Evolutionary conservation across 64 coral and sea anemone genomes (phyloP).

Genomic region (Hydrozoanthus tunicans): DNA sequence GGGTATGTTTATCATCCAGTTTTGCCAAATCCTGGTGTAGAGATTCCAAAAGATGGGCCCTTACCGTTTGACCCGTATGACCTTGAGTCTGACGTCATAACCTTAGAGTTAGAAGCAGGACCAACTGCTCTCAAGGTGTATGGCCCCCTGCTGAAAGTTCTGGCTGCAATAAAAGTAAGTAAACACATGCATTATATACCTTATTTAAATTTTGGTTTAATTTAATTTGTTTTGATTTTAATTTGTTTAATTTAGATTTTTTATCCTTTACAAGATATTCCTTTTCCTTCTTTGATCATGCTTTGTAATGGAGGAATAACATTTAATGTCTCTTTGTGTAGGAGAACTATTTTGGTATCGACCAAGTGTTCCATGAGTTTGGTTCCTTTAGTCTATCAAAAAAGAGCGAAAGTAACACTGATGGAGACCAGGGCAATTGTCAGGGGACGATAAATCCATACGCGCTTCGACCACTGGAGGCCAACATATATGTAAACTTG

Average conservation of each 20-base stretch:
- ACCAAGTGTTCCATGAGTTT: slow-evolving; percentile 88
- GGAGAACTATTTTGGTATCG: slow-evolving; percentile 97
- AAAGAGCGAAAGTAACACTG: slow-evolving; percentile 9
- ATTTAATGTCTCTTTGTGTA: neutral
- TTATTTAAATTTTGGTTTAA: no score
- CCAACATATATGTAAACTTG: slow-evolving; percentile 80
- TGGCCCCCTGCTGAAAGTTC: slow-evolving; percentile 79
- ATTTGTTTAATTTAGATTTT: no score
- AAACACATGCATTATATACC: no score
- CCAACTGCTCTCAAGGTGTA: slow-evolving; percentile 81
- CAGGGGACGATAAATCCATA: slow-evolving; percentile 69
- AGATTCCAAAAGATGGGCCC: slow-evolving; percentile 63
- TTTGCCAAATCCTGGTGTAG: slow-evolving; percentile 58
- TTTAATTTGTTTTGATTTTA: no score
- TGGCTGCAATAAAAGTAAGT: slow-evolving; percentile 76
- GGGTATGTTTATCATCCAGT: slow-evolving; percentile 95
- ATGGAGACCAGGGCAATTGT: neutral
- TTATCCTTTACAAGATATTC: no score
- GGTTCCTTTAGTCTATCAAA: slow-evolving; percentile 50
- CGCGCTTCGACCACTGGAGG: slow-evolving; percentile 80
- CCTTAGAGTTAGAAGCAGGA: slow-evolving; percentile 88
- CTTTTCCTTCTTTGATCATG: neutral
- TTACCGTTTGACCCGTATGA: slow-evolving; percentile 77
- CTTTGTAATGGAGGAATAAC: neutral
- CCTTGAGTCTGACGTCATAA: slow-evolving; percentile 93